phyloP scores from a whole-genome alignment of 2,888 invertebrate species.

The Drosophila nigricruria region DNA sequence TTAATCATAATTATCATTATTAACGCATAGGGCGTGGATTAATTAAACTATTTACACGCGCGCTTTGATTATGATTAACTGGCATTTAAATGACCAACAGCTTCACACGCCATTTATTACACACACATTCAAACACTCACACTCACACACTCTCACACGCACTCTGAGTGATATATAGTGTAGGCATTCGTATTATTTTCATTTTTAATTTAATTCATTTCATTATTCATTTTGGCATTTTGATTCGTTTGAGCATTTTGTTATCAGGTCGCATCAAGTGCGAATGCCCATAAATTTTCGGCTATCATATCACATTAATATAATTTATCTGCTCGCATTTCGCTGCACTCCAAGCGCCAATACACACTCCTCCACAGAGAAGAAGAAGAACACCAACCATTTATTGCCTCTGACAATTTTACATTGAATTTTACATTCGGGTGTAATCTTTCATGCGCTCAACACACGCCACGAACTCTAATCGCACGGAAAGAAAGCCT shows the following conservation, averaged over 20 bases:
- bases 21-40: constrained; percentile 37
- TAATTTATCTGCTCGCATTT: constrained; percentile 62
- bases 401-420: constrained; percentile 47
- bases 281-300: constrained; percentile 62
- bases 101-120: constrained; percentile 49
- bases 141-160: constrained; percentile 8
- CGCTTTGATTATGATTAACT: constrained; percentile 53
- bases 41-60: constrained; percentile 60
- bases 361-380: not conserved
- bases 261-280: constrained; percentile 54
- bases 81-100: constrained; percentile 53
- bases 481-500: constrained; percentile 38
- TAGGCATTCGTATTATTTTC: constrained; percentile 17
- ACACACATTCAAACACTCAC: constrained; percentile 7
- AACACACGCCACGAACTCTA: constrained; percentile 22
- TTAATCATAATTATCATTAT: constrained; percentile 44
- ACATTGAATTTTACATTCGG: constrained; percentile 64
- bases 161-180: constrained; percentile 8
- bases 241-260: constrained; percentile 43
- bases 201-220: constrained; percentile 54
- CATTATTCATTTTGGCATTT: constrained; percentile 47
- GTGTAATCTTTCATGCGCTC: constrained; percentile 65
- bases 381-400: constrained; percentile 27
- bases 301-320: constrained; percentile 75
- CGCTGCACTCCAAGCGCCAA: constrained; percentile 2